Base-by-base conservation (phyloP, 2,113 vertebrate genomes). In the Hypomesus transpacificus region DNA sequence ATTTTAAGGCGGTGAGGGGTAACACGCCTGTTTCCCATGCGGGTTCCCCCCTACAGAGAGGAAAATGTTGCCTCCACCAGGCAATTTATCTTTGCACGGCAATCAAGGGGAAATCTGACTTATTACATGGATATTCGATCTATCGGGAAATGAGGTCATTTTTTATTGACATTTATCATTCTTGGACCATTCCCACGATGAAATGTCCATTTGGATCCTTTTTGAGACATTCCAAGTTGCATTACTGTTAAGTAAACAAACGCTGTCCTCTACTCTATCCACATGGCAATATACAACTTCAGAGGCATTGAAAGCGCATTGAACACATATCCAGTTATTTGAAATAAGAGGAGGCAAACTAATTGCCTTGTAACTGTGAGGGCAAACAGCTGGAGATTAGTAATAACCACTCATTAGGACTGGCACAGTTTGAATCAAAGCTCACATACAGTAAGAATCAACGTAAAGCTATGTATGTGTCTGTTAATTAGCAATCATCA, bases 61-160 rank as follows among this genome's bases (percentile, higher is more conserved):
- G 92, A 92, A 92, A 93, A 94, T 93, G 89, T 90, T 87, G 90
- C 90, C 21, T 91, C 91, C 87, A 89, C 91, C 89, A 90, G 91
- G 92, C 92, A 92, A 95, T 94, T 94, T 93, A 92, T 94, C 92
- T 94, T 93, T 91, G 94, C 93, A 92, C 92, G 92, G 94, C 93
- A 92, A 93, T 94, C 92, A 92, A 91, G 90, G 93, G 88, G 90
- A 93, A 93, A 31, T 28, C 93, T 93, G 89, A 94, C 92, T 92
- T 92, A 93, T 95, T 92, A 90, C 92, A 87, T 84, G 86, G 86
- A 89, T 89, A 92, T 93, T 91, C 91, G 91, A 93, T 94, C 94
- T 93, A 92, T 91, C 92, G 89, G 90, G 91, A 93, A 93, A 94
- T 93, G 26, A 93, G 91, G 88, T 90, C 89, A 90, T 86, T 83